Percentiles rank a stretch among this genome's conserved stretches.
Conservation (phyloP, 2,888 invertebrate genomes). For the Danaus chrysippus region DNA sequence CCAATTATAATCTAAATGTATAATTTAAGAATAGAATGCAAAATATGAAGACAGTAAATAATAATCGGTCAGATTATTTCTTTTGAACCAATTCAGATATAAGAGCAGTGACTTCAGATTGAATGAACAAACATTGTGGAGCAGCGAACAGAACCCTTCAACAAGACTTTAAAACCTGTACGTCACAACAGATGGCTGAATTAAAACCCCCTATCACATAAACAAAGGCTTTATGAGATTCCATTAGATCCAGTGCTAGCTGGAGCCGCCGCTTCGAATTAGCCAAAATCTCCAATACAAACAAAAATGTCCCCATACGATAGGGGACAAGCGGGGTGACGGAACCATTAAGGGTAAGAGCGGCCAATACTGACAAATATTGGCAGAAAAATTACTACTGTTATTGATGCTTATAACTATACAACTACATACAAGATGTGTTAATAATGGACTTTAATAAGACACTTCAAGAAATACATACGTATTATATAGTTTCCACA, state of each 20-base stretch:
- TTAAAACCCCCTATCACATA: constrained; percentile 27
- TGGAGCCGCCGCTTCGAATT: constrained; percentile 42
- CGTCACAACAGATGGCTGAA: constrained; percentile 14
- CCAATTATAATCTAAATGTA: background rate
- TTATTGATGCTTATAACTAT: too few species aligned
- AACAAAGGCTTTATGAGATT: constrained; percentile 32
- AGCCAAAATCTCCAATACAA: constrained; percentile 50
- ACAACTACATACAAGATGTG: too few species aligned
- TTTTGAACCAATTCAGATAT: too few species aligned
- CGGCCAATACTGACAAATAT: constrained; percentile 17
- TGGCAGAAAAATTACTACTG: constrained; percentile 7
- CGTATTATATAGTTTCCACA: too few species aligned
- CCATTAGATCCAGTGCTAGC: constrained; percentile 36
- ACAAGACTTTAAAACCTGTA: too few species aligned
- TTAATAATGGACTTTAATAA: too few species aligned
- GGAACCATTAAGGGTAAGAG: constrained; percentile 19
- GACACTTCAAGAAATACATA: too few species aligned
- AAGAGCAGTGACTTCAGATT: too few species aligned
- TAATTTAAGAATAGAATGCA: background rate
- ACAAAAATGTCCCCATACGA: constrained; percentile 37
- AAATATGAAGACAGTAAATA: too few species aligned
- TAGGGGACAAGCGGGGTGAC: constrained; percentile 13
- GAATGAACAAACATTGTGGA: too few species aligned
- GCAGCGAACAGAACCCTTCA: too few species aligned
- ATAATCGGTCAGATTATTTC: too few species aligned